phyloP scores from a whole-genome alignment of 2,797 vertebrate species.

The Anguilla marmorata region DNA sequence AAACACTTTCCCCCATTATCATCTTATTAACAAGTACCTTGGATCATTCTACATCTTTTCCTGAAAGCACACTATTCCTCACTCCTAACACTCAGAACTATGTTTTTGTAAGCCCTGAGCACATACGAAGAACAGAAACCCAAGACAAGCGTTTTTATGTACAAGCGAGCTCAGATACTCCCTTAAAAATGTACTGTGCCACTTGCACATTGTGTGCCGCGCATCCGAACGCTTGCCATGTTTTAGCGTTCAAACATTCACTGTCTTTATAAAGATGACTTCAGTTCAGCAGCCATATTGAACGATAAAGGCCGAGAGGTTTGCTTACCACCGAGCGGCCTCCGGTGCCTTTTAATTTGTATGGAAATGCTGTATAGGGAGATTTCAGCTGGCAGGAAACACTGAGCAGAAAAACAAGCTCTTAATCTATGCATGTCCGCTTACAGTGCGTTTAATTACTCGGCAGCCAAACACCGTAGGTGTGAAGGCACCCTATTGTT shows the following conservation, averaged over 20 bases:
- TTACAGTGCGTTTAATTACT: background rate
- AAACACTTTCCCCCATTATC: background rate
- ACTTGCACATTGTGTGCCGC: background rate
- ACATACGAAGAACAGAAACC: background rate
- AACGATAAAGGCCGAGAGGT: background rate
- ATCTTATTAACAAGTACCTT: background rate
- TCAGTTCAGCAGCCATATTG: background rate
- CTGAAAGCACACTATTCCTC: background rate
- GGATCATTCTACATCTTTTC: background rate
- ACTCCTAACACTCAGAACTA: background rate
- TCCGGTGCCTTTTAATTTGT: background rate
- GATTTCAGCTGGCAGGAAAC: background rate
- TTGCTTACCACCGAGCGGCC: background rate
- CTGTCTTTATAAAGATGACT: background rate
- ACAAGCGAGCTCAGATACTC: background rate
- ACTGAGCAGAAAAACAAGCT: background rate
- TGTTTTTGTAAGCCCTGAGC: background rate
- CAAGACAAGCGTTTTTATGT: background rate
- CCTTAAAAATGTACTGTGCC: background rate
- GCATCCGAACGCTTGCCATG: background rate
- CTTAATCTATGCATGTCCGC: constrained; percentile 19
- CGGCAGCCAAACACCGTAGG: background rate
- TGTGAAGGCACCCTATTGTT: background rate
- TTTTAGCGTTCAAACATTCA: background rate
- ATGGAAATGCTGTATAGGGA: background rate